These are phyloP conservation scores for Lithobius niger DNA, from an alignment of 1,140 invertebrate genomes.

Conservation along the genomic window DNA sequence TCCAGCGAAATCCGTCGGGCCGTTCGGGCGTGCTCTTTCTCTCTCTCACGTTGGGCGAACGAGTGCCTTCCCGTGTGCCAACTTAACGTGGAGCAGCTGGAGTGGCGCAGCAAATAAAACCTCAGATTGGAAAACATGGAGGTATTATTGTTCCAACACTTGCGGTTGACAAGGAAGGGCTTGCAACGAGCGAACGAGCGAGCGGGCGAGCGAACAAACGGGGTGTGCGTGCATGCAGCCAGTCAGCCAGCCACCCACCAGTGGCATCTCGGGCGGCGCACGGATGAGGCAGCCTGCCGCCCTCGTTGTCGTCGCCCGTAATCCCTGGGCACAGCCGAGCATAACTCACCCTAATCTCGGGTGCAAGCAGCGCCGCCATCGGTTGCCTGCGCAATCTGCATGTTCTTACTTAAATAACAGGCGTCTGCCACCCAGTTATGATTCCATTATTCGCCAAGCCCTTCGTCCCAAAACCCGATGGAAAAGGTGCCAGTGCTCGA, in stretches of 20 bases:
- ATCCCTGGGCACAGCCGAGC: not conserved
- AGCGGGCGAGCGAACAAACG: no score
- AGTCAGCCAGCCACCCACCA: not conserved
- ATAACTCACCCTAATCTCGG: constrained; percentile 6
- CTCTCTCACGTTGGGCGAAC: not conserved
- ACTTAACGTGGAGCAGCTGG: not conserved
- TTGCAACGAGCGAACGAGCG: no score
- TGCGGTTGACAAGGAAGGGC: constrained; percentile 1
- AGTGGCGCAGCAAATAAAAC: constrained; percentile 1
- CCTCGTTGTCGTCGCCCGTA: no score
- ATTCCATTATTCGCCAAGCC: constrained; percentile 4
- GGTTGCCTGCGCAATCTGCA: constrained; percentile 2
- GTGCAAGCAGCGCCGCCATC: not conserved
- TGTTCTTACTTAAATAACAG: not conserved
- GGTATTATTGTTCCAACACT: not conserved
- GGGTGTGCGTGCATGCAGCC: no score
- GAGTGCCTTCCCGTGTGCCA: not conserved
- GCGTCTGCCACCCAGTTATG: not conserved
- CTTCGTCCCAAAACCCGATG: no score
- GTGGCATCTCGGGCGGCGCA: no score
- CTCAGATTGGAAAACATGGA: constrained; percentile 5
- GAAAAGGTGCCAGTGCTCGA: no score
- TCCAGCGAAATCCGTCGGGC: not conserved
- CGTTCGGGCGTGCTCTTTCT: not conserved
- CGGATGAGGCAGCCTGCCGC: no score